A percentile compares a stretch with the other conserved stretches of the same genome.
These are phyloP conservation scores for Sapayoa aenigma DNA, from an alignment of 2,113 vertebrate species.

Conservation along the genomic window DNA sequence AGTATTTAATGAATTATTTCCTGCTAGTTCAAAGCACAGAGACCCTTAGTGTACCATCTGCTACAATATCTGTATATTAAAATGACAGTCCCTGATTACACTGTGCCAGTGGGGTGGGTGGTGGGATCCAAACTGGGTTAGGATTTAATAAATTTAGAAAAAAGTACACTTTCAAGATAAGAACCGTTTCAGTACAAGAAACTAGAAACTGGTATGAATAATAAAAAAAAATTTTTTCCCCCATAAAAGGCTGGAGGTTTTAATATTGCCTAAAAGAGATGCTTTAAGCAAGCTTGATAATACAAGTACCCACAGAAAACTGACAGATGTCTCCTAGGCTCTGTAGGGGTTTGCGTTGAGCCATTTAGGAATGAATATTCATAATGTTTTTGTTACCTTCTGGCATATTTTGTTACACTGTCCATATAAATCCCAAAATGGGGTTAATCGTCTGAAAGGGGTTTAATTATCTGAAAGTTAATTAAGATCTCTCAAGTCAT, in stretches of 20 bases:
- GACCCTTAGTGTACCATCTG: neutral
- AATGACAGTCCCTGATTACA: neutral
- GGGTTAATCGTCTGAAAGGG: conserved; percentile 3
- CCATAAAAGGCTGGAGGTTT: neutral
- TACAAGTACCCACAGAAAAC: neutral
- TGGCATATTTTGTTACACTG: neutral
- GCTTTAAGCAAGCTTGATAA: neutral
- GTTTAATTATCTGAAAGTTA: conserved; percentile 22
- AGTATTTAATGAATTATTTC: neutral
- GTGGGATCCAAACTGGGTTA: neutral
- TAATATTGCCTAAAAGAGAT: neutral
- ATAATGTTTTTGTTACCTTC: neutral
- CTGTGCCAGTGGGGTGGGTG: neutral
- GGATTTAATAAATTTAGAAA: neutral
- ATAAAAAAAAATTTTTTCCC: neutral
- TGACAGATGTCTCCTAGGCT: neutral
- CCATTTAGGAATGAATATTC: neutral
- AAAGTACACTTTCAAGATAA: neutral
- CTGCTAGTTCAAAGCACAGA: neutral
- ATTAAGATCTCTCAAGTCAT: neutral
- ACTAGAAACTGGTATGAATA: neutral
- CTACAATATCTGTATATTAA: neutral
- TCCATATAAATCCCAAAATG: neutral
- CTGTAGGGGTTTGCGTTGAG: neutral
- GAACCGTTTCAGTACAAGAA: neutral